Conservation (phyloP, 2,888 invertebrate species). For the Cloeon dipterum region DNA sequence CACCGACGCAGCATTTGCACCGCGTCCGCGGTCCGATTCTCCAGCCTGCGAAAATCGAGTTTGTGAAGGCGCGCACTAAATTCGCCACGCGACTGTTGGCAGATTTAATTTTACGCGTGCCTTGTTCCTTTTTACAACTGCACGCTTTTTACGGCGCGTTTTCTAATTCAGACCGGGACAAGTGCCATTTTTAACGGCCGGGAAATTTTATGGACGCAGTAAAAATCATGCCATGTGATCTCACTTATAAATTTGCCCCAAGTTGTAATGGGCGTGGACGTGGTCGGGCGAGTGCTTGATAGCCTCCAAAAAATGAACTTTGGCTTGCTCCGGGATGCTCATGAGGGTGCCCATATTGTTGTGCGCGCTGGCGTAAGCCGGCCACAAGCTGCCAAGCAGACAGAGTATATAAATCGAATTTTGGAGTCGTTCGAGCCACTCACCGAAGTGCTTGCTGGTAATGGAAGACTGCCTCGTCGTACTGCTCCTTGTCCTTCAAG, state of each 20-base stretch:
- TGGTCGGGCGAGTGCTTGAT: conserved; percentile 49
- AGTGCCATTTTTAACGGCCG: too few relatives aligned
- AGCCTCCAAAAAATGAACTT: conserved; percentile 51
- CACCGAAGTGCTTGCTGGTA: conserved; percentile 60
- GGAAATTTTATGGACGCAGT: too few relatives aligned
- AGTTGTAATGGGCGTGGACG: conserved; percentile 64
- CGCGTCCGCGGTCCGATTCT: conserved; percentile 37
- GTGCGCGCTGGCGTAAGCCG: conserved; percentile 63
- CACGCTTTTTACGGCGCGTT: too few relatives aligned
- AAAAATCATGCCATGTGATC: too few relatives aligned
- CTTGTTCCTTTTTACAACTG: too few relatives aligned
- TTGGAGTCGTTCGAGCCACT: too few relatives aligned
- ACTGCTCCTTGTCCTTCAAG: conserved; percentile 48
- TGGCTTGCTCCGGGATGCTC: conserved; percentile 37
- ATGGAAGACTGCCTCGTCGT: conserved; percentile 48
- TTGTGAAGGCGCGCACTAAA: too few relatives aligned
- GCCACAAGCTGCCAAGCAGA: conserved; percentile 42
- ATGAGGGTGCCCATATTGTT: conserved; percentile 68
- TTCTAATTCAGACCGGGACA: too few relatives aligned
- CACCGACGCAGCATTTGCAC: conserved; percentile 43
- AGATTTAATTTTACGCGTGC: too few relatives aligned
- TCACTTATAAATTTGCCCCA: conserved; percentile 62
- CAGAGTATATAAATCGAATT: neutral
- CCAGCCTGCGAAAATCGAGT: conserved; percentile 37
- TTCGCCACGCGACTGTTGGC: too few relatives aligned